Conservation (phyloP, 2,113 vertebrate species). For the Atherinomorus stipes region DNA sequence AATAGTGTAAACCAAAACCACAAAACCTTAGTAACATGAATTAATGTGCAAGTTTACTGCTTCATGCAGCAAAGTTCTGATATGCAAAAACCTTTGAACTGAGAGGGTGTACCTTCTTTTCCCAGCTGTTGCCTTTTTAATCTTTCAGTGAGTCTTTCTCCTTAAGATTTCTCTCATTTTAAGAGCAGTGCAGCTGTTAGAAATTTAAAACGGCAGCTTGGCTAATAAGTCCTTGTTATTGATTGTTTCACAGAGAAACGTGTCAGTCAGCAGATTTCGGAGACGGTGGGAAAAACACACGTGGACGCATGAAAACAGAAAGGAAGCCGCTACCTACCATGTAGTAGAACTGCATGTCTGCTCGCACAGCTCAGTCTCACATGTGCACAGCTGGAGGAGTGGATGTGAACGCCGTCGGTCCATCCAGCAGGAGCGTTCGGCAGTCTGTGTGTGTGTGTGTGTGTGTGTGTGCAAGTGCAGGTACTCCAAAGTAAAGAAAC, state of each 20-base stretch:
- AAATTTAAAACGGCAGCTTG: not conserved
- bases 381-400: constrained; percentile 49
- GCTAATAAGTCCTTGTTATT: too few relatives aligned
- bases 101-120: too few relatives aligned
- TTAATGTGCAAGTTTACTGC: too few relatives aligned
- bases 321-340: constrained; percentile 67
- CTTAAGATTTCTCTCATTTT: too few relatives aligned
- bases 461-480: constrained; percentile 20
- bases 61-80: too few relatives aligned
- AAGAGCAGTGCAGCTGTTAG: not conserved
- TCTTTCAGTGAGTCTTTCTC: too few relatives aligned
- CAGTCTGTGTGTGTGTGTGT: constrained; percentile 23
- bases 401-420: constrained; percentile 17
- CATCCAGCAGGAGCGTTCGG: constrained; percentile 72
- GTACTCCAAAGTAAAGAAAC: constrained; percentile 20
- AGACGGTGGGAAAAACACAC: not conserved
- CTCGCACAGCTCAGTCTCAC: constrained; percentile 35
- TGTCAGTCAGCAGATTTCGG: not conserved
- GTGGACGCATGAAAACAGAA: not conserved
- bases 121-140: too few relatives aligned
- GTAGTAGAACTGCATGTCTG: constrained; percentile 82
- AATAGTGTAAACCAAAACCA: too few relatives aligned
- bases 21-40: too few relatives aligned
- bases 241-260: not conserved
- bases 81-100: too few relatives aligned